Percentiles rank a stretch among this genome's conserved stretches.
phyloP scores from a whole-genome alignment of 1,140 invertebrate genomes.

The Leptoteleia sp. region DNA sequence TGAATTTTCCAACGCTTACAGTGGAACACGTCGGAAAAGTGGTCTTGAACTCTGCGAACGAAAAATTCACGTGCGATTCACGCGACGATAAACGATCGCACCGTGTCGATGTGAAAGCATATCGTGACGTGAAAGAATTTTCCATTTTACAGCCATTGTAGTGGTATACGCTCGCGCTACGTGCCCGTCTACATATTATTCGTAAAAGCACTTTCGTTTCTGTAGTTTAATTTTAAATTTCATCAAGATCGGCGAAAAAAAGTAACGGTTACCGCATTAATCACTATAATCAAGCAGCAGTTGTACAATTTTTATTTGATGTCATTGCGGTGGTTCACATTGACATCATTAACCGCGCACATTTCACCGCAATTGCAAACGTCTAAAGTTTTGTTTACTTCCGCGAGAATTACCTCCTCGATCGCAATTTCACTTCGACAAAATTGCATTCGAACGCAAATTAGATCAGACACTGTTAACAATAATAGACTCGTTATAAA shows the following conservation, averaged over 20 bases:
- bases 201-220: slow-evolving; percentile 60
- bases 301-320: slow-evolving; percentile 12
- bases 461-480: too few relatives aligned
- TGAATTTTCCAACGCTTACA: slow-evolving; percentile 1
- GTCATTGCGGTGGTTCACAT: slow-evolving; percentile 20
- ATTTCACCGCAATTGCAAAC: slow-evolving; percentile 9
- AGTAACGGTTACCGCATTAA: slow-evolving; percentile 19
- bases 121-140: slow-evolving; percentile 64
- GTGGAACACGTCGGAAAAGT: slow-evolving; percentile 11
- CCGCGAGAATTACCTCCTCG: slow-evolving; percentile 2
- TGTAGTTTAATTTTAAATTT: slow-evolving; percentile 41
- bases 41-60: slow-evolving; percentile 31
- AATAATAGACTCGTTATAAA: too few relatives aligned
- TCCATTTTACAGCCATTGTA: slow-evolving; percentile 54
- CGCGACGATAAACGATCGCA: slow-evolving; percentile 60
- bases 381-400: background rate
- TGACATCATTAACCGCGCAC: slow-evolving; percentile 19
- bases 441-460: background rate
- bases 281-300: slow-evolving; percentile 21
- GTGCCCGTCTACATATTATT: slow-evolving; percentile 35
- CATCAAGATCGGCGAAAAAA: slow-evolving; percentile 32
- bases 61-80: slow-evolving; percentile 47
- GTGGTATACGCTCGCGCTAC: background rate
- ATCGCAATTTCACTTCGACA: background rate
- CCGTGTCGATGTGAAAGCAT: slow-evolving; percentile 68